Conservation (phyloP, 2,113 vertebrate species). For the Zapus hudsonius region DNA sequence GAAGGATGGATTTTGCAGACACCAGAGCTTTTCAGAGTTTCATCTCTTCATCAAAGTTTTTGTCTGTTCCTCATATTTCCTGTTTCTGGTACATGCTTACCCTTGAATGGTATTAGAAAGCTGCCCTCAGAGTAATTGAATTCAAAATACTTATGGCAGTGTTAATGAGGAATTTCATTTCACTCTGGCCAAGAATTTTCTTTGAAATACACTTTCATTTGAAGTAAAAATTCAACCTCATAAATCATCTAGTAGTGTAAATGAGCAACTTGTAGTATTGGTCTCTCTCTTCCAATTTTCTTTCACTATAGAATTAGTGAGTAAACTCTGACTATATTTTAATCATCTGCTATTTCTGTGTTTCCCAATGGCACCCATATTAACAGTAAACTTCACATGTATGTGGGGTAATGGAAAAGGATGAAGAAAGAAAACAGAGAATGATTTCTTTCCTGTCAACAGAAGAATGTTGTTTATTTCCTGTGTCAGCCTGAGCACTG, state of each 20-base stretch:
- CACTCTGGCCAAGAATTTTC: not conserved
- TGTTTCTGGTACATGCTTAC: too few relatives aligned
- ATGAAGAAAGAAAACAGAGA: not conserved
- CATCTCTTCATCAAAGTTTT: too few relatives aligned
- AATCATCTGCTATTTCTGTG: not conserved
- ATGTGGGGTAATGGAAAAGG: not conserved
- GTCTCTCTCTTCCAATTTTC: not conserved
- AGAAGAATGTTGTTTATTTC: not conserved
- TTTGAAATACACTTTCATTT: too few relatives aligned
- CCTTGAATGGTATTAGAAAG: not conserved
- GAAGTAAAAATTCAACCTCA: too few relatives aligned
- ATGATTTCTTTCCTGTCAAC: not conserved
- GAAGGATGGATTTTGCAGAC: too few relatives aligned
- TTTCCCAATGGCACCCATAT: not conserved
- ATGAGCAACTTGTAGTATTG: not conserved
- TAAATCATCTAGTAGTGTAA: not conserved
- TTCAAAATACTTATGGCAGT: not conserved
- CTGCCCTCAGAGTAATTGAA: not conserved
- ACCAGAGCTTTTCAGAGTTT: too few relatives aligned
- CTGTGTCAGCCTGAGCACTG: not conserved
- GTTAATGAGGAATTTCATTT: conserved; percentile 1
- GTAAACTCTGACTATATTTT: not conserved
- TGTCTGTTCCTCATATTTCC: too few relatives aligned
- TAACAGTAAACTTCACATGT: conserved; percentile 16
- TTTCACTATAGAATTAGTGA: not conserved